Base-by-base conservation (phyloP, 1,140 invertebrate genomes). In the Ectropis grisescens region DNA sequence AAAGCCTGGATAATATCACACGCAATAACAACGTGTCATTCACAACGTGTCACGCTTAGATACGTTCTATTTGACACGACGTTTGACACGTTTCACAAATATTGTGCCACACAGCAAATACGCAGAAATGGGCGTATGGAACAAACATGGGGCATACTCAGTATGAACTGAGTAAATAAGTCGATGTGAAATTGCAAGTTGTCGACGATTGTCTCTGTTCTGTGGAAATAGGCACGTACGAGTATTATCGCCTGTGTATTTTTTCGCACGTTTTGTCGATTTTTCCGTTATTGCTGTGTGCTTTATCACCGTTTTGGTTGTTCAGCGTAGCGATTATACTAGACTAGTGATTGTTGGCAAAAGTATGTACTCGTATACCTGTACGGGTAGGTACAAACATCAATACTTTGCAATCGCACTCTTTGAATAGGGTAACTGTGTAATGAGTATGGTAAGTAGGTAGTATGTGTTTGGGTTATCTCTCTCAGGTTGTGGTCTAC, bases 41-140 rank as follows among this genome's bases (percentile, higher is more conserved):
- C 29, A 47, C 53, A 53, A 70, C 71, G 71, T 80, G 74, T 66
- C 58, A 51, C 58, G 71, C 61, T 51, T 76, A 55, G 61, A 68
- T 72, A 76, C 71, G 58, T 58, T 46, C 48, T 51, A 55, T 61
- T 71, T 70, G 67, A 61, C 67, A 59, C 57, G 54, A 38, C 44
- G 47, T 51, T 64, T 45, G 68, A 61, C 75, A 80, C 75, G 75
- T 80, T 76, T 71, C 13, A 58, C 71, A 80, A 80, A 80, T 80
- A 80, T 80, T 80, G 65, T 70, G 46, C 46, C 66, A 71, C 61
- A 61, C 44, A 42, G 59, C 71, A 80, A 80, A 80, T 76, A 80
- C 60, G 42, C 53, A 48, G 41, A 42, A 76, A 76, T 64, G 61
- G 47, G 52, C 57, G 35, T 33, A 40, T 42, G 34, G 47, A 35